Evolutionary conservation across 1,140 invertebrate species (phyloP).

Genomic region (Euborellia annulipes): DNA sequence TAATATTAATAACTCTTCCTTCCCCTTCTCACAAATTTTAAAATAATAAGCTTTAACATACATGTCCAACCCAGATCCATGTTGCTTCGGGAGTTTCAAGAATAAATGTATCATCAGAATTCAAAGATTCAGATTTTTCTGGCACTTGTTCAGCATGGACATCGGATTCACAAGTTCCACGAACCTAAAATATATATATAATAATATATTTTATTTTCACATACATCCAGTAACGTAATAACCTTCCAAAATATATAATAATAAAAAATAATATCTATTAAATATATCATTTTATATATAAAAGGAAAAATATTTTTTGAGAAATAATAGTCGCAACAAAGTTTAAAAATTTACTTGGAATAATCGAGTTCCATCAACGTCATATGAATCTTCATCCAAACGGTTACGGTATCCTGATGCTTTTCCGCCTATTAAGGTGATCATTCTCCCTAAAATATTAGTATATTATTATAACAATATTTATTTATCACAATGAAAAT

Average conservation of each 20-base stretch:
- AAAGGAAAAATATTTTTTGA: background rate
- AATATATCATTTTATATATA: background rate
- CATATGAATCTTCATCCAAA: conserved; percentile 40
- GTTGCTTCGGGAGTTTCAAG: conserved; percentile 38
- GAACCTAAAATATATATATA: conserved; percentile 20
- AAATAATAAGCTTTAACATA: too few relatives aligned
- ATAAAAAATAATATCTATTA: background rate
- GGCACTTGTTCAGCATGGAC: conserved; percentile 45
- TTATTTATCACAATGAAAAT: background rate
- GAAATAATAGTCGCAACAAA: background rate
- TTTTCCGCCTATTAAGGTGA: conserved; percentile 42
- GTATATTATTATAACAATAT: too few relatives aligned
- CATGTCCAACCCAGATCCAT: conserved; percentile 54
- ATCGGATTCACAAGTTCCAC: conserved; percentile 40
- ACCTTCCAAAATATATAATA: background rate
- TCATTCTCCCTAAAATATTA: conserved; percentile 35
- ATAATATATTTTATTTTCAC: conserved; percentile 1
- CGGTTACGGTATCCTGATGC: conserved; percentile 39
- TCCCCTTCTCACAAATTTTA: too few relatives aligned
- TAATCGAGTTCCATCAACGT: conserved; percentile 40
- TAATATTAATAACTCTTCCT: too few relatives aligned
- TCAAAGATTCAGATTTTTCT: conserved; percentile 39
- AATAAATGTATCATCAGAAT: conserved; percentile 55
- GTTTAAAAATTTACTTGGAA: conserved; percentile 34
- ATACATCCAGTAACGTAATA: background rate